Conservation (phyloP, 1,140 invertebrate genomes). For the Globodera rostochiensis region DNA sequence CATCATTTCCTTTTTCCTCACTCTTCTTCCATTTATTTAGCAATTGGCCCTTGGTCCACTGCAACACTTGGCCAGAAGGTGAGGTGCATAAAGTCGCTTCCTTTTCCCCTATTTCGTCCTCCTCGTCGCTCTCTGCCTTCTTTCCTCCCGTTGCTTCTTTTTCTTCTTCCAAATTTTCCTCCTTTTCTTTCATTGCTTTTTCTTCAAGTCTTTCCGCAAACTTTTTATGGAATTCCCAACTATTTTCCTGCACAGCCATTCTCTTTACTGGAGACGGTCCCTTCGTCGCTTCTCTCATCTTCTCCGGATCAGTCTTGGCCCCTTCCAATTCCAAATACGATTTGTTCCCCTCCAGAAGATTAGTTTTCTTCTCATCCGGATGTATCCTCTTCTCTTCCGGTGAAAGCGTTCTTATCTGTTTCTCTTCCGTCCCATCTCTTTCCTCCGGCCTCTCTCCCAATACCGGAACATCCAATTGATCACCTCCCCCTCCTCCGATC, state of each 20-base stretch:
- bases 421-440: not conserved
- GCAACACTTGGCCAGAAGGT: not conserved
- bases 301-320: not conserved
- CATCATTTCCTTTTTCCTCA: conserved; percentile 1
- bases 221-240: conserved; percentile 22
- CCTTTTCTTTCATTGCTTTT: not conserved
- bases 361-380: too few species aligned
- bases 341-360: not conserved
- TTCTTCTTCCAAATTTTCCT: conserved; percentile 7
- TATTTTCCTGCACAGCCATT: conserved; percentile 9
- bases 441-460: not conserved
- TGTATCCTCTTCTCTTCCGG: not conserved
- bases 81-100: not conserved
- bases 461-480: conserved; percentile 14
- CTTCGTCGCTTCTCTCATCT: not conserved
- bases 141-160: not conserved
- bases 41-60: not conserved
- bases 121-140: conserved; percentile 1
- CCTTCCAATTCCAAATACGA: not conserved
- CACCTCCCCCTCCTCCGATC: conserved; percentile 21
- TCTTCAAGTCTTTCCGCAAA: conserved; percentile 14
- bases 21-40: not conserved
- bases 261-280: not conserved
- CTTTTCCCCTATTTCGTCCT: not conserved
- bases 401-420: not conserved